Base-by-base conservation (phyloP, 2,797 vertebrate genomes). In the Lindbergichthys nudifrons region DNA sequence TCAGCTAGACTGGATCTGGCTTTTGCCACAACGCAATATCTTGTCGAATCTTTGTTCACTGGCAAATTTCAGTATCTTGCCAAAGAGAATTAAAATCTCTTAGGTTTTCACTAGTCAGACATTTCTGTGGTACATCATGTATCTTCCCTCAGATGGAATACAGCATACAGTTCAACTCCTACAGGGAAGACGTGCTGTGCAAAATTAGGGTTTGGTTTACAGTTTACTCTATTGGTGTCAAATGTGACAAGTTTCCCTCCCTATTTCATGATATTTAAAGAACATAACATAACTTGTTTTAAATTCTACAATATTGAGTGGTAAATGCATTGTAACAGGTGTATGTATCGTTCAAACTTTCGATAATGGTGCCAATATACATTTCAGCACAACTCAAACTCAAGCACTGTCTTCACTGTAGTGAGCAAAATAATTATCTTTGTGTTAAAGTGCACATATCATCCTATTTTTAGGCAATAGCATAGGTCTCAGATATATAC, bases 201-300 rank as follows among this genome's bases (percentile, higher is more conserved):
- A 45, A 57, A 69, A 63, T 64, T 69, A 26, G 23, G 23, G 23
- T 26, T 26, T 26, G 23, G 23, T 26, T 26, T 26, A 32, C 45
- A 50, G 26, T 21, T 70, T 4, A 10, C 26, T 26, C 13, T 60
- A 52, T 45, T 70, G n/a, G 42, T 75, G 75, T 50, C 41, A 61
- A 12, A 36, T 36, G 16, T 54, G 56, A 62, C 32, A 65, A 43
- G n/a, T 30, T 46, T 65, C 5, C 26, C 19, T 54, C 43, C 21
- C 3, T 15, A 62, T 74, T 46, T 41, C 21, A 30, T n/a, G 9
- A 62, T 50, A 16, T 39, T 48, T 39, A n/a, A 59, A 57, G 16
- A 43, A 26, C 12, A 36, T 36, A 14, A 8, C 9, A 36, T 12
- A 46, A 13, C 41, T 46, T 23, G 46, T 18, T 19, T 23, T 47